These are phyloP conservation scores for Bettongia penicillata DNA, from an alignment of 2,113 vertebrate genomes.

Conservation along the genomic window DNA sequence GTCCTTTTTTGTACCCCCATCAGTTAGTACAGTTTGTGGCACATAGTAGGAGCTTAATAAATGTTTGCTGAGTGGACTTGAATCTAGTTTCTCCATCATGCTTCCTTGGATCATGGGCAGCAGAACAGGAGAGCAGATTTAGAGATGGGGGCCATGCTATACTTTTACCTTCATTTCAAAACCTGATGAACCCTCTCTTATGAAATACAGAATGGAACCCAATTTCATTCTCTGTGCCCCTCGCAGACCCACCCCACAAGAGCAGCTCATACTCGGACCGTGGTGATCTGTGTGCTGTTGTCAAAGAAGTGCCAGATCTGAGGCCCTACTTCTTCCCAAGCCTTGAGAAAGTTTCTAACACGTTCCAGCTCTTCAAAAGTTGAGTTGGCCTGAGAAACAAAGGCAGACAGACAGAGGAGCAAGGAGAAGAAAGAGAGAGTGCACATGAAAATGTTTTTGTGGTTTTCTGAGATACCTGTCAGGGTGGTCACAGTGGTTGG, in stretches of 20 bases:
- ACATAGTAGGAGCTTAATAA: not conserved
- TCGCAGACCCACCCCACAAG: not conserved
- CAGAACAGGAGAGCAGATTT: not conserved
- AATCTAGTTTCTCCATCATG: too few species aligned
- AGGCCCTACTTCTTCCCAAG: conserved; percentile 94
- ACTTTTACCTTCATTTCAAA: not conserved
- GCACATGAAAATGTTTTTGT: not conserved
- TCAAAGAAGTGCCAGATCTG: conserved; percentile 96
- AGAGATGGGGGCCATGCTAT: not conserved
- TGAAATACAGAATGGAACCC: conserved; percentile 10
- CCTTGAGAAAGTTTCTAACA: conserved; percentile 86
- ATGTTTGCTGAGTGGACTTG: too few species aligned
- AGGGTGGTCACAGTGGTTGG: conserved; percentile 7
- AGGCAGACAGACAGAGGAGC: conserved; percentile 20
- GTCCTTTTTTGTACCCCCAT: not conserved
- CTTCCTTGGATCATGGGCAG: not conserved
- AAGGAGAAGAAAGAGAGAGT: not conserved
- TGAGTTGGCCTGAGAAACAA: conserved; percentile 89
- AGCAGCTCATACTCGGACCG: conserved; percentile 89
- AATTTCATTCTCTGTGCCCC: not conserved
- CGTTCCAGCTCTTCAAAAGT: conserved; percentile 95
- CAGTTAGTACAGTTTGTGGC: not conserved
- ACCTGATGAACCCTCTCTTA: not conserved
- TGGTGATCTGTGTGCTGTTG: conserved; percentile 91
- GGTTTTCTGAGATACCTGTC: not conserved